A percentile compares a stretch with the other conserved stretches of the same genome.
These are phyloP conservation scores for Bhutanitis thaidina DNA, from an alignment of 2,888 invertebrate species.

Conservation along the genomic window DNA sequence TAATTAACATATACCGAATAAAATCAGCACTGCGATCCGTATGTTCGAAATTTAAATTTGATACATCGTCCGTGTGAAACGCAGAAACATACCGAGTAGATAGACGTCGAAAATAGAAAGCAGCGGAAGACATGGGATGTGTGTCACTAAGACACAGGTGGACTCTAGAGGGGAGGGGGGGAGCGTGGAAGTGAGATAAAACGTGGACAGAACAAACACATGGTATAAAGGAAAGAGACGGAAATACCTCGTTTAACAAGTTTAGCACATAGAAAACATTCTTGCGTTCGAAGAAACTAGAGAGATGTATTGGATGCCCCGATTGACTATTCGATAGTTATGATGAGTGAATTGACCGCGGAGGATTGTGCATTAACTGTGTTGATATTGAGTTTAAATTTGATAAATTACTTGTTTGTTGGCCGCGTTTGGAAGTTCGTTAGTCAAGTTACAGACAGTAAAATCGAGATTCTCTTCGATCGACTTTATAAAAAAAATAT, in stretches of 20 bases:
- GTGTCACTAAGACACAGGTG: conserved; percentile 62
- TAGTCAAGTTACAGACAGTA: background rate
- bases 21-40: conserved; percentile 4
- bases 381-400: background rate
- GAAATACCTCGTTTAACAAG: conserved; percentile 51
- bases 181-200: conserved; percentile 48
- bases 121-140: conserved; percentile 71
- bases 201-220: conserved; percentile 46
- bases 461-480: too few relatives aligned
- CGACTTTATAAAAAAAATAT: too few relatives aligned
- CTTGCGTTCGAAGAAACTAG: conserved; percentile 62
- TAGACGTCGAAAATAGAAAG: conserved; percentile 76
- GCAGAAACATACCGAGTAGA: too few relatives aligned
- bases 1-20: conserved; percentile 21
- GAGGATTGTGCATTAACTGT: conserved; percentile 20
- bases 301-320: conserved; percentile 55
- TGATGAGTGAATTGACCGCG: conserved; percentile 25
- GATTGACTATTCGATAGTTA: conserved; percentile 48
- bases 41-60: conserved; percentile 1
- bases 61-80: conserved; percentile 29
- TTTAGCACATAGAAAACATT: conserved; percentile 53
- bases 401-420: background rate
- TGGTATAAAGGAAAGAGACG: conserved; percentile 58
- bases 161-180: conserved; percentile 46
- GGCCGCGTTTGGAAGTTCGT: background rate